Percentiles rank a stretch among this genome's conserved stretches.
Conservation (phyloP, 1,140 invertebrate species). For the Microvelia longipes region DNA sequence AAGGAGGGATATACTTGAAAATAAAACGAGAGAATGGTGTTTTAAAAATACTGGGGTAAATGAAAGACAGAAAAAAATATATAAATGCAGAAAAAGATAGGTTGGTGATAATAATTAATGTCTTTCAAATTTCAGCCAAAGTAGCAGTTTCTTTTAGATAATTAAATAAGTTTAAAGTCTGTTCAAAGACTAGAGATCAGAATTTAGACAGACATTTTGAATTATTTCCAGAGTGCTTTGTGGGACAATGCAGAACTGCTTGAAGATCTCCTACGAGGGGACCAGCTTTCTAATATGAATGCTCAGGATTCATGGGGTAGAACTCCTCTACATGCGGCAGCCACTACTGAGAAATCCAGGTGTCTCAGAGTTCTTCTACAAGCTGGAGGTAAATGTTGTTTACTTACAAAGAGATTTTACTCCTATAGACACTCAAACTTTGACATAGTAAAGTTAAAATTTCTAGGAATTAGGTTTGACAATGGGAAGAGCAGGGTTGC, state of each 20-base stretch:
- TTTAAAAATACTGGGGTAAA: too few relatives aligned
- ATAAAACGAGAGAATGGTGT: too few relatives aligned
- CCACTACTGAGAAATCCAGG: slow-evolving; percentile 67
- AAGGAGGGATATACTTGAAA: too few relatives aligned
- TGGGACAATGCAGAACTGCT: slow-evolving; percentile 83
- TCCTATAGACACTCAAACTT: background rate
- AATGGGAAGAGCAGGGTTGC: too few relatives aligned
- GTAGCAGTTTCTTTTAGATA: too few relatives aligned
- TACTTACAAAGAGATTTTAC: background rate
- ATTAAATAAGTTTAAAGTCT: too few relatives aligned
- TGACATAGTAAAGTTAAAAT: slow-evolving; percentile 1
- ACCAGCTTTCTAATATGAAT: slow-evolving; percentile 52
- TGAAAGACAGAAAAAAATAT: too few relatives aligned
- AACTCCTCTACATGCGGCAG: slow-evolving; percentile 70
- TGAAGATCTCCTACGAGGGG: slow-evolving; percentile 61
- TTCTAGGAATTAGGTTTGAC: background rate
- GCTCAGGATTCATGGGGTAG: slow-evolving; percentile 59
- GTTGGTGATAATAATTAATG: too few relatives aligned
- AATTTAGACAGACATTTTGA: too few relatives aligned
- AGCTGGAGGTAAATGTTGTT: slow-evolving; percentile 45
- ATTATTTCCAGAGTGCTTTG: slow-evolving; percentile 58
- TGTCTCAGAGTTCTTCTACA: slow-evolving; percentile 57
- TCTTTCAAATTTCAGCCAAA: too few relatives aligned
- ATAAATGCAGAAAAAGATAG: too few relatives aligned
- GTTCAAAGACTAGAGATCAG: too few relatives aligned